Evolutionary conservation across 2,113 vertebrate species (phyloP).

Genomic region (Cyprinus carpio): DNA sequence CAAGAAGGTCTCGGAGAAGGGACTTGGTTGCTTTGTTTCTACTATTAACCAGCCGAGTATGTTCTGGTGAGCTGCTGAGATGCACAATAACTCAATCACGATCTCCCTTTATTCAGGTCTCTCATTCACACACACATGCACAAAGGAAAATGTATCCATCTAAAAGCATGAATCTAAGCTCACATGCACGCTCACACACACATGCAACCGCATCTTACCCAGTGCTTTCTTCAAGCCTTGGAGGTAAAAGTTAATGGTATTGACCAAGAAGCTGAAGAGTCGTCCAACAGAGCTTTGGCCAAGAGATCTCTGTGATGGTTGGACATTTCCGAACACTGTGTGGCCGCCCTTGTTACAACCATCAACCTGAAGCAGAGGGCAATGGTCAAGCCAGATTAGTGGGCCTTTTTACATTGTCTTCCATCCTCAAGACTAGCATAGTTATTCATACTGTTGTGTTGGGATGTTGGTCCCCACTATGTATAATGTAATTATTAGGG

Average conservation of each 20-base stretch:
- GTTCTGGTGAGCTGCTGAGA: background rate
- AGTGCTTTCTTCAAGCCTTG: constrained; percentile 78
- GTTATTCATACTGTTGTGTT: background rate
- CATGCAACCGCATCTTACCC: constrained; percentile 73
- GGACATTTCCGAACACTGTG: constrained; percentile 81
- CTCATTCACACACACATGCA: background rate
- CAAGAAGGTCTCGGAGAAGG: constrained; percentile 34
- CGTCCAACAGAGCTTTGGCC: constrained; percentile 86
- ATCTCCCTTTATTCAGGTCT: constrained; percentile 4
- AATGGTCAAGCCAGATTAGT: background rate
- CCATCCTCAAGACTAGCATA: background rate
- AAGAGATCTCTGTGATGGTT: constrained; percentile 88
- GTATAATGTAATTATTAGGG: background rate
- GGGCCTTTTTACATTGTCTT: background rate
- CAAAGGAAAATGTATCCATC: background rate
- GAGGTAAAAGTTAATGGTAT: constrained; percentile 84
- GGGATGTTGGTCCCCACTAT: background rate
- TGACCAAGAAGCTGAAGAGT: constrained; percentile 90
- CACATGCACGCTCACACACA: background rate
- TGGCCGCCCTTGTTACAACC: constrained; percentile 82
- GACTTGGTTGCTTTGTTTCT: background rate
- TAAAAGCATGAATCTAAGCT: background rate
- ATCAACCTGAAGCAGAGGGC: constrained; percentile 77
- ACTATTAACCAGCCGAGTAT: constrained; percentile 1
- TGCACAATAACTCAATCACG: background rate